Evolutionary conservation across 2,888 invertebrate genomes (phyloP), one percentile per base, ranked within the genome.

Genomic region (Cryptophagus acutangulus): DNA sequence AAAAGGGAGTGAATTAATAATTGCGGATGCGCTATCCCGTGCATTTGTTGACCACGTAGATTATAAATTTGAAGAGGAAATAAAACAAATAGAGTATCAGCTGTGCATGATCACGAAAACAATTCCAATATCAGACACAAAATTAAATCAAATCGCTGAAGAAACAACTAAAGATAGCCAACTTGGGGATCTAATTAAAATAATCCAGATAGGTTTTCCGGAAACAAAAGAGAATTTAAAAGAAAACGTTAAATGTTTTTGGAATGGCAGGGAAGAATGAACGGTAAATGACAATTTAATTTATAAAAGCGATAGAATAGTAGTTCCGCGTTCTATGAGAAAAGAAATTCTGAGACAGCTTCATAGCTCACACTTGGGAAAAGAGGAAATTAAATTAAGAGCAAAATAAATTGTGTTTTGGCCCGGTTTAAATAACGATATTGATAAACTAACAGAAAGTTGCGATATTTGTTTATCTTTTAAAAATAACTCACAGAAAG

Each of bases 21-120:
- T 53, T n/a, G 45, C 54, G 6, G 55, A 56, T 38, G 38, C 47
- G 9, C 37, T 52, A 15, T 56, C 49, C 4, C 36, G 54, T 17
- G 46, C 47, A 15, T 31, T 16, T 34, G 3, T 8, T 3, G 13
- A 33, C 25, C 5, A 20, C 12, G 15, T 16, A 38, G 35, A 17
- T 43, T 16, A 40, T 16, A 10, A 9, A 8, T 30, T 37, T 41
- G 17, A 28, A 16, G 17, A 36, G 4, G 12, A 36, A 26, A 18
- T 34, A 13, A 28, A 6, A 10, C 34, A 40, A 34, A 34, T 40
- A 25, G 34, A 40, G 26, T 17, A 20, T 17, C 25, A 40, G n/a
- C 18, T 40, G 9, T 26, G 39, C 13, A 20, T 39, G 24, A 31
- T 39, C n/a, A 16, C 20, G 15, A 26, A 39, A 39, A 39, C 10